Percentiles rank a stretch among this genome's conserved stretches.
Conservation (phyloP, 2,797 vertebrate species). For the Glossophaga mutica region DNA sequence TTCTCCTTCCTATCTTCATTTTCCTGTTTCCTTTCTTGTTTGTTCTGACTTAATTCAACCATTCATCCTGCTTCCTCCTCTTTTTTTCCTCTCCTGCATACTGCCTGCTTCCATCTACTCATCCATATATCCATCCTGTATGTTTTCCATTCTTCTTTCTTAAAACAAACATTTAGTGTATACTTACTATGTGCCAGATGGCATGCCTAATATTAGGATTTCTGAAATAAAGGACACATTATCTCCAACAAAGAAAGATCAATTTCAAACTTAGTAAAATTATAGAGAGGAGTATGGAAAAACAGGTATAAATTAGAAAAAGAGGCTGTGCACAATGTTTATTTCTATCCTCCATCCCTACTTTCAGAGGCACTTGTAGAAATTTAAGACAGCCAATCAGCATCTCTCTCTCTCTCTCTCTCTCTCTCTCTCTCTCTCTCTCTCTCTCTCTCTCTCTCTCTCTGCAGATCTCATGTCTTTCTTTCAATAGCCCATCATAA, state of each 20-base stretch:
- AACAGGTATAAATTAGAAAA: neutral
- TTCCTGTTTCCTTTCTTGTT: neutral
- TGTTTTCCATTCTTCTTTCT: neutral
- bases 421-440: neutral
- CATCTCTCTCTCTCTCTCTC: neutral
- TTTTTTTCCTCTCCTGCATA: neutral
- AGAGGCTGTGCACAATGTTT: neutral
- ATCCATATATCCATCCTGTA: neutral
- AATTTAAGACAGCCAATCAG: neutral
- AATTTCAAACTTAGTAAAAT: constrained; percentile 3
- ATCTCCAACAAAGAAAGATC: neutral
- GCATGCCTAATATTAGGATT: constrained; percentile 31
- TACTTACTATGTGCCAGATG: constrained; percentile 5
- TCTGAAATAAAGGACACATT: constrained; percentile 48
- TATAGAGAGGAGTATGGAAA: neutral
- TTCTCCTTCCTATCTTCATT: neutral
- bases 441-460: neutral
- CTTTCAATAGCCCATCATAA: neutral
- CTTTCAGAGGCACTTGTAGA: neutral
- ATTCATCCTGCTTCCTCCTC: neutral
- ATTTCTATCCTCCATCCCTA: neutral
- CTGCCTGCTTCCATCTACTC: neutral
- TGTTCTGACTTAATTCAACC: neutral
- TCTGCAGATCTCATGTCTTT: neutral
- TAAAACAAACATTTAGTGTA: constrained; percentile 18